Percentiles rank a stretch among this genome's conserved stretches.
Evolutionary conservation across 2,888 invertebrate genomes (phyloP).

Genomic region (Urechis unicinctus): DNA sequence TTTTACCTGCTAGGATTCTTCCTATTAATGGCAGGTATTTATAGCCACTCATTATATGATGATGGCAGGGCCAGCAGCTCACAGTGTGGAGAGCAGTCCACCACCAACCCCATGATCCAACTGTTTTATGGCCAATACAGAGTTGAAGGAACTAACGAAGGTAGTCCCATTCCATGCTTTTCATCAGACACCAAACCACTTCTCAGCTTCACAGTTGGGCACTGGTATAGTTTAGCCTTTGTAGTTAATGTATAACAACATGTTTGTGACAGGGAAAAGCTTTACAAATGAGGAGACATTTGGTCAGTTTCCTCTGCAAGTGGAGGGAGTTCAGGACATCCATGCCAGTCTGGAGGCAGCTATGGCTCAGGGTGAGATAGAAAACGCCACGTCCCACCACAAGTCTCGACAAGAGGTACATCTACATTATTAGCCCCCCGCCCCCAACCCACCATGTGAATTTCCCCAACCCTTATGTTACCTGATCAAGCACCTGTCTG

Average conservation of each 20-base stretch:
- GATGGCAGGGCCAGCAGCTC: no score
- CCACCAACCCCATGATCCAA: slow-evolving; percentile 50
- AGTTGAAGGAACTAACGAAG: slow-evolving; percentile 49
- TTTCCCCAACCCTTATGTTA: no score
- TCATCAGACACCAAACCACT: no score
- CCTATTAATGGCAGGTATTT: background rate
- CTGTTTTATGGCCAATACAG: slow-evolving; percentile 52
- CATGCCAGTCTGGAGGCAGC: slow-evolving; percentile 52
- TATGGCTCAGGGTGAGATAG: slow-evolving; percentile 48
- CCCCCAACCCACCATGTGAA: no score
- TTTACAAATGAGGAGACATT: slow-evolving; percentile 50
- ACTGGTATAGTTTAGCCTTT: background rate
- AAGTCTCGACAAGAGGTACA: slow-evolving; percentile 49
- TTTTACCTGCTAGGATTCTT: background rate
- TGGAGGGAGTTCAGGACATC: slow-evolving; percentile 50
- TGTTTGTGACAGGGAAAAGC: slow-evolving; percentile 32
- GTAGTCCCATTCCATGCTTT: slow-evolving; percentile 22
- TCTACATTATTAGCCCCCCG: no score
- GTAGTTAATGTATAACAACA: background rate
- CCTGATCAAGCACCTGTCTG: background rate
- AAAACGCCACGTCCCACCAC: slow-evolving; percentile 38
- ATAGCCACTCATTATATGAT: background rate
- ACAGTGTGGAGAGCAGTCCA: no score
- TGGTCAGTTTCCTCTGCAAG: slow-evolving; percentile 53
- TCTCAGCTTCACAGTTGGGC: background rate